Evolutionary conservation across 37 sponge, comb jelly and placozoan species (phyloP).

Genomic region (Tethya wilhelma): DNA sequence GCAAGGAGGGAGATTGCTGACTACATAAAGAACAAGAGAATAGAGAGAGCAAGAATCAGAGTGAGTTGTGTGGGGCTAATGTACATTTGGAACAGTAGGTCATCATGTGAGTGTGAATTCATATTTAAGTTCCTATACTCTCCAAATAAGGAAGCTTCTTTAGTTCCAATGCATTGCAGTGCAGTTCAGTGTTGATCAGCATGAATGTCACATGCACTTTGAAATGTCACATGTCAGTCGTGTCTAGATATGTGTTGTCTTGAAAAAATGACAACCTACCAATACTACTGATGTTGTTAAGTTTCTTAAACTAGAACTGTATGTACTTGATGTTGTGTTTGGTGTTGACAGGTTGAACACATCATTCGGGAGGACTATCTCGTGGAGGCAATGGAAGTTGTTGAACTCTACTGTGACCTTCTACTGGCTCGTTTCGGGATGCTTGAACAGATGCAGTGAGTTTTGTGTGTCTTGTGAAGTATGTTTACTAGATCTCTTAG

Average conservation of each 20-base stretch:
- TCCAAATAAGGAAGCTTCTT: not conserved
- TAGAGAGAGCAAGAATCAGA: constrained; percentile 94
- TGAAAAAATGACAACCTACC: too few relatives aligned
- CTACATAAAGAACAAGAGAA: constrained; percentile 84
- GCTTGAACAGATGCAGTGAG: constrained; percentile 85
- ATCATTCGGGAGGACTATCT: constrained; percentile 99
- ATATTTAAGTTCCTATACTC: not conserved
- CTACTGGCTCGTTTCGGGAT: constrained; percentile 97
- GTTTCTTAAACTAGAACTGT: too few relatives aligned
- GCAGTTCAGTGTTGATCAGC: too few relatives aligned
- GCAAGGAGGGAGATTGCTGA: constrained; percentile 99
- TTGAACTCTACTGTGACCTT: constrained; percentile 99
- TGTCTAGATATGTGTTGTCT: too few relatives aligned
- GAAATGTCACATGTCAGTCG: too few relatives aligned
- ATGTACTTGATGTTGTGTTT: not conserved
- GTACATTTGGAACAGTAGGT: not conserved
- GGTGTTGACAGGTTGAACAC: constrained; percentile 91
- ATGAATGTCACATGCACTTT: too few relatives aligned
- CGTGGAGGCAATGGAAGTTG: constrained; percentile 96
- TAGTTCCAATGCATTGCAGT: too few relatives aligned
- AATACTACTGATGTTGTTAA: too few relatives aligned
- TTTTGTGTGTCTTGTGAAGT: too few relatives aligned
- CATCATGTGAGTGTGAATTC: not conserved
- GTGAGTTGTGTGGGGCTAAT: constrained; percentile 45
- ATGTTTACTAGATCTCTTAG: too few relatives aligned